Evolutionary conservation across 1,140 invertebrate species (phyloP).

Genomic region (Pseudoatta argentina): DNA sequence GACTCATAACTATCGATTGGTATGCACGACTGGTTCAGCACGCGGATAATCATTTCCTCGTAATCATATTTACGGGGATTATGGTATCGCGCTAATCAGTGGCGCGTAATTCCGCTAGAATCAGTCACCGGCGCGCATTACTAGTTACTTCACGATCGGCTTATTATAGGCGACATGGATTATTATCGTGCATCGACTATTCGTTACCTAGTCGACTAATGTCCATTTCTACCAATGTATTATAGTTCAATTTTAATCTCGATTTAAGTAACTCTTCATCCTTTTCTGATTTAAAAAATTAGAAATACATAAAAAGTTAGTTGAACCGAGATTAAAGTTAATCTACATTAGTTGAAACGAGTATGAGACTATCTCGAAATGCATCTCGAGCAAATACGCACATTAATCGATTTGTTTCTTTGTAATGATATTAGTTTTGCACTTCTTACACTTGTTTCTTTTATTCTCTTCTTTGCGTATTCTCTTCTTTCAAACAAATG

Average conservation of each 20-base stretch:
- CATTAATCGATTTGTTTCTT: slow-evolving; percentile 66
- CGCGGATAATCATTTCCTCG: slow-evolving; percentile 62
- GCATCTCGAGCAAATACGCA: slow-evolving; percentile 55
- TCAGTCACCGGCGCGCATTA: slow-evolving; percentile 63
- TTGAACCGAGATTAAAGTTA: no score
- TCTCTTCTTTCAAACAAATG: neutral
- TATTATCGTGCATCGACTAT: slow-evolving; percentile 16
- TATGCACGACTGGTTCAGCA: slow-evolving; percentile 26
- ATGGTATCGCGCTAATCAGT: slow-evolving; percentile 55
- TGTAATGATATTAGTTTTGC: slow-evolving; percentile 59
- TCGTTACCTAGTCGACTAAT: neutral
- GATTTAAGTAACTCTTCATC: no score
- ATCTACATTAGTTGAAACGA: no score
- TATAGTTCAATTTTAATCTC: no score
- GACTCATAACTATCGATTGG: slow-evolving; percentile 47
- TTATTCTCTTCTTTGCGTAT: neutral
- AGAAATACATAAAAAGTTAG: no score
- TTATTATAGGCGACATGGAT: slow-evolving; percentile 35
- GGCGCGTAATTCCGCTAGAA: slow-evolving; percentile 61
- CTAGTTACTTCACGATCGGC: slow-evolving; percentile 60
- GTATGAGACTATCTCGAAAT: slow-evolving; percentile 60
- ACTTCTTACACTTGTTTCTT: slow-evolving; percentile 29
- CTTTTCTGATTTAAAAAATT: no score
- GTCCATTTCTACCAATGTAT: no score
- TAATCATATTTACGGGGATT: slow-evolving; percentile 63